A percentile compares a stretch with the other conserved stretches of the same genome.
Evolutionary conservation across 2,888 invertebrate genomes (phyloP).

Genomic region (Hermaeophaga mercurialis): DNA sequence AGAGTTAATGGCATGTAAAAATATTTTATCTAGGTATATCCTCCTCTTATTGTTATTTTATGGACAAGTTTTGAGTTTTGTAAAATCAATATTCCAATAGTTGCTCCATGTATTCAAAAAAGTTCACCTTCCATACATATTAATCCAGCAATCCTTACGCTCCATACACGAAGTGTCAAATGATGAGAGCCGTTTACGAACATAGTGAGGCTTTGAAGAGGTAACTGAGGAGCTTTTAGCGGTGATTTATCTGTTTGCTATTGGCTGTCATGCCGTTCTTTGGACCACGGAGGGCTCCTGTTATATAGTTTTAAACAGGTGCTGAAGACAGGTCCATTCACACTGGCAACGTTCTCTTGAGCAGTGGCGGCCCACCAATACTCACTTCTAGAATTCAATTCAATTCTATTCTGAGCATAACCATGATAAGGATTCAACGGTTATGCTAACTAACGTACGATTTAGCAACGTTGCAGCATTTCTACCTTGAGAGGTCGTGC

Average conservation of each 20-base stretch:
- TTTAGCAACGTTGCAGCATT: no score
- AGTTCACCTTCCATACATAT: constrained; percentile 11
- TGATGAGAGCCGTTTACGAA: constrained; percentile 29
- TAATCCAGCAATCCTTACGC: constrained; percentile 18
- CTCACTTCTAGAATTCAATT: no score
- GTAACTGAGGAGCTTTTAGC: constrained; percentile 53
- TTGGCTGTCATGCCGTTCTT: constrained; percentile 49
- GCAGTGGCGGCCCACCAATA: neutral
- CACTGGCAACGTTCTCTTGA: constrained; percentile 38
- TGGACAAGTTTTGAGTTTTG: no score
- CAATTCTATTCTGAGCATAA: no score
- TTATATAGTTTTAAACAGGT: constrained; percentile 53
- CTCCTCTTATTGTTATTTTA: no score
- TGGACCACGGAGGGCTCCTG: constrained; percentile 46
- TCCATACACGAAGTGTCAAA: constrained; percentile 25
- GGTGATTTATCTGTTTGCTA: constrained; percentile 56
- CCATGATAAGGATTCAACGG: no score
- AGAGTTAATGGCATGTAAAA: no score
- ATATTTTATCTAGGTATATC: no score
- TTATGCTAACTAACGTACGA: no score
- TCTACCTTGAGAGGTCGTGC: no score
- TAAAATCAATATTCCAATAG: no score
- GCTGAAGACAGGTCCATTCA: constrained; percentile 52
- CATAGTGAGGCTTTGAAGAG: constrained; percentile 39
- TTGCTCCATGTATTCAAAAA: neutral